These are phyloP conservation scores for Myotis yumanensis DNA, from an alignment of 2,113 vertebrate genomes.

Conservation along the genomic window DNA sequence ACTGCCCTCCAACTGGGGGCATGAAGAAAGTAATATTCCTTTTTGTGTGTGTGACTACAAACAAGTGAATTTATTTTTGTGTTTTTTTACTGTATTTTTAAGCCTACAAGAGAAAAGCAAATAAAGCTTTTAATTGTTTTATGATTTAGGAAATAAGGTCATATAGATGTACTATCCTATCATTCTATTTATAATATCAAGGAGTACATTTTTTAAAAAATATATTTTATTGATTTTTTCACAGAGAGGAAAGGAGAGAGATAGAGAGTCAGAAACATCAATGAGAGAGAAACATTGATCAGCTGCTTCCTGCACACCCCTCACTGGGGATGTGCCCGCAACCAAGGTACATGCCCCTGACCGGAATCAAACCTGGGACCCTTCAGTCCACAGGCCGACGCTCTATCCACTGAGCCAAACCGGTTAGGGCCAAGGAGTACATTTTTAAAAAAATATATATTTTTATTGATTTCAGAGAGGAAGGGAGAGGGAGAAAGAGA, in stretches of 20 bases:
- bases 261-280: too few species aligned
- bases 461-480: too few species aligned
- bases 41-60: neutral
- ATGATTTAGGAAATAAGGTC: neutral
- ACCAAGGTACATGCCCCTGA: too few species aligned
- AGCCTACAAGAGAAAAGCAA: neutral
- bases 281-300: too few species aligned
- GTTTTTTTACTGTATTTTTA: slow-evolving; percentile 10
- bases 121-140: neutral
- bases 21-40: neutral
- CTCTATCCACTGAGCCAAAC: too few species aligned
- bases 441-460: neutral
- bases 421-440: neutral
- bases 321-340: too few species aligned
- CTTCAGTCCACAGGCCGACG: too few species aligned
- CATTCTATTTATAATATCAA: neutral
- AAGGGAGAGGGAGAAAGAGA: too few species aligned
- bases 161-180: neutral
- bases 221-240: too few species aligned
- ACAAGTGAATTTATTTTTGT: neutral
- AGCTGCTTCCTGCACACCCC: too few species aligned
- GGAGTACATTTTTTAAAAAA: neutral
- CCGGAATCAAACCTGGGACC: too few species aligned
- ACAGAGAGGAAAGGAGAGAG: too few species aligned
- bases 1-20: neutral